These are phyloP conservation scores for Leptopilina boulardi DNA, from an alignment of 1,140 invertebrate genomes.

Conservation along the genomic window DNA sequence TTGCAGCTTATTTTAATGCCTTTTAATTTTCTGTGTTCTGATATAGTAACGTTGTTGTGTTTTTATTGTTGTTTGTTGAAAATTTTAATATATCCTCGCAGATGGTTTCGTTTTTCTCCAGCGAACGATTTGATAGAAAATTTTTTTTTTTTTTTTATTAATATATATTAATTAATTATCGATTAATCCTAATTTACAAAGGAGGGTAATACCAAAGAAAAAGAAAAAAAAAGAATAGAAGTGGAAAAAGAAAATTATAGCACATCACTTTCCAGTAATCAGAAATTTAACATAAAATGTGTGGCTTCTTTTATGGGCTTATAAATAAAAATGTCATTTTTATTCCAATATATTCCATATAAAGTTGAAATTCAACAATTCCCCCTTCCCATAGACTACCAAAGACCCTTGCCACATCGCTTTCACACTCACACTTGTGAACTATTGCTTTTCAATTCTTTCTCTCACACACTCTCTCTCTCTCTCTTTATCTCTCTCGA, in stretches of 20 bases:
- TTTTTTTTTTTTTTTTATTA: too few species aligned
- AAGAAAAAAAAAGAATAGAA: background rate
- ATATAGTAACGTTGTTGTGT: too few species aligned
- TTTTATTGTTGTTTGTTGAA: too few species aligned
- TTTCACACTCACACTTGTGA: slow-evolving; percentile 11
- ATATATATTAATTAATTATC: too few species aligned
- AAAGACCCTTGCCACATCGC: slow-evolving; percentile 4
- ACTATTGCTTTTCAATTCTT: slow-evolving; percentile 33
- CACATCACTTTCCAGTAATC: background rate
- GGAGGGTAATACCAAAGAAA: too few species aligned
- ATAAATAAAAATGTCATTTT: slow-evolving; percentile 8
- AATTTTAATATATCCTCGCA: too few species aligned
- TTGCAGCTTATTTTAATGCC: too few species aligned
- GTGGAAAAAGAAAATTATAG: background rate
- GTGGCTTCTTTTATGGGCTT: background rate
- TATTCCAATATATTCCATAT: background rate
- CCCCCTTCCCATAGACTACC: background rate
- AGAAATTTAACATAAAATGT: background rate
- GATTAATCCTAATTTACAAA: too few species aligned
- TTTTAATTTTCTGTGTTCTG: too few species aligned
- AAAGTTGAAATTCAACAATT: slow-evolving; percentile 3
- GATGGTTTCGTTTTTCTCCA: too few species aligned
- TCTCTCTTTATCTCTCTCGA: slow-evolving; percentile 20
- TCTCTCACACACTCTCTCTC: slow-evolving; percentile 33
- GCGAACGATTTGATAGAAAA: too few species aligned